Evolutionary conservation across 2,888 invertebrate genomes (phyloP), one percentile per base, ranked within the genome.

Genomic region (Imbricaverruca yamaguchii): DNA sequence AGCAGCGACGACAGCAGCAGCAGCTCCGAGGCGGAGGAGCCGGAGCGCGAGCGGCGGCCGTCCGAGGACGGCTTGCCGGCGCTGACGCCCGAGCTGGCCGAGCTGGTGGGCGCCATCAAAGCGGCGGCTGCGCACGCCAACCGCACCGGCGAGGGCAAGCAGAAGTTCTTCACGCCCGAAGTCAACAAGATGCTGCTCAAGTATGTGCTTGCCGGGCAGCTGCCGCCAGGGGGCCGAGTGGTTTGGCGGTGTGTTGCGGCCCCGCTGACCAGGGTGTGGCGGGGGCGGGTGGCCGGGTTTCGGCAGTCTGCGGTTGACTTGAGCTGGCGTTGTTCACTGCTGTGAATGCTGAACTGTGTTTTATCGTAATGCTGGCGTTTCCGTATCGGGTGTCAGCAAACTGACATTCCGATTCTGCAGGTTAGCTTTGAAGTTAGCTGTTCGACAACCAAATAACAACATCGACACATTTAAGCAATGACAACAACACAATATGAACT

Each of bases 121-220:
- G 80, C 80, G 69, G 80, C 82, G 25, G 80, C 74, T 57, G 77
- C 21, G 74, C 59, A 8, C 21, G 39, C 74, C 57, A 80, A 25
- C 56, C 23, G 63, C 18, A 12, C 67, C 82, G 53, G 83, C 81
- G 81, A 84, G 83, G 21, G 84, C 89, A 85, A 88, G 87, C 83
- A 90, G 89, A 86, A 84, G 82, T 89, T 89, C 85, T 90, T 91
- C 85, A 89, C 88, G 80, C 85, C 86, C 25, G 86, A 87, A 81
- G 89, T 90, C 63, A 91, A 90, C 85, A 86, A 87, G 56, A 86
- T 88, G 83, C 86, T 91, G 61, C 86, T 90, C 81, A 88, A 87
- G 90, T 90, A 86, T 12, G 74, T 9, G 23, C 61, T 39, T 4
- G 39, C 39, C 39, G 59, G 59, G 59, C 15, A 15, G 11, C 59